Evolutionary conservation across 2,797 vertebrate species (phyloP).

Genomic region (Pseudochirops cupreus): DNA sequence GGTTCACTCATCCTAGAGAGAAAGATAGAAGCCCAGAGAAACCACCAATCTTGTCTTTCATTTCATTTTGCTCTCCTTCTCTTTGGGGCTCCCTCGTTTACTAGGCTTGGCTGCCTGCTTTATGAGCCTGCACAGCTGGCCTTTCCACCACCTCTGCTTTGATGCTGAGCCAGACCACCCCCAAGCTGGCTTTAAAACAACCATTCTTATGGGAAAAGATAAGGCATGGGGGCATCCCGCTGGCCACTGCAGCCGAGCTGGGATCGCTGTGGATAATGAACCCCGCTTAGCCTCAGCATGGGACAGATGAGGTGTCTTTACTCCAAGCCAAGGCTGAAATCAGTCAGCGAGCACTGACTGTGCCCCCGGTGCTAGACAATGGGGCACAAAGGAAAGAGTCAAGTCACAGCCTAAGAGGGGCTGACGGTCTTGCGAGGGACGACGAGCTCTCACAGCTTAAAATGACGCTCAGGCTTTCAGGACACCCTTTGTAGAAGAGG

Average conservation of each 20-base stretch:
- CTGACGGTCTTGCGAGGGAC: not conserved
- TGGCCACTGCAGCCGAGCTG: constrained; percentile 12
- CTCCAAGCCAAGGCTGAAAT: constrained; percentile 15
- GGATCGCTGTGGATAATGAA: not conserved
- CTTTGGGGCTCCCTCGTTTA: not conserved
- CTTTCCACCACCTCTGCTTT: constrained; percentile 10
- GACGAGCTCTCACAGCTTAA: not conserved
- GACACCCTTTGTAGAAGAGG: not conserved
- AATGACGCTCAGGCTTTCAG: not conserved
- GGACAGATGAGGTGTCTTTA: constrained; percentile 16
- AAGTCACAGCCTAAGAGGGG: not conserved
- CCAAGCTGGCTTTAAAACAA: constrained; percentile 23
- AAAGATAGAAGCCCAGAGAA: constrained; percentile 23
- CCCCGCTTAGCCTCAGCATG: constrained; percentile 20
- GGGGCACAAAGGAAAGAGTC: not conserved
- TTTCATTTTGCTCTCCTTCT: constrained; percentile 55
- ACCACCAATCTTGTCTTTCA: constrained; percentile 26
- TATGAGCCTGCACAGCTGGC: constrained; percentile 26
- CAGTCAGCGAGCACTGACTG: not conserved
- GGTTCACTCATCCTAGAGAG: not conserved
- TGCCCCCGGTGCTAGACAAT: not conserved
- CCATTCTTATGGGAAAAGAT: constrained; percentile 11
- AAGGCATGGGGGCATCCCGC: constrained; percentile 1
- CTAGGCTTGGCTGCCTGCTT: constrained; percentile 36
- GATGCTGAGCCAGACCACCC: not conserved